Evolutionary conservation across 2,888 invertebrate genomes (phyloP).

Genomic region (Phaedon cochleariae): DNA sequence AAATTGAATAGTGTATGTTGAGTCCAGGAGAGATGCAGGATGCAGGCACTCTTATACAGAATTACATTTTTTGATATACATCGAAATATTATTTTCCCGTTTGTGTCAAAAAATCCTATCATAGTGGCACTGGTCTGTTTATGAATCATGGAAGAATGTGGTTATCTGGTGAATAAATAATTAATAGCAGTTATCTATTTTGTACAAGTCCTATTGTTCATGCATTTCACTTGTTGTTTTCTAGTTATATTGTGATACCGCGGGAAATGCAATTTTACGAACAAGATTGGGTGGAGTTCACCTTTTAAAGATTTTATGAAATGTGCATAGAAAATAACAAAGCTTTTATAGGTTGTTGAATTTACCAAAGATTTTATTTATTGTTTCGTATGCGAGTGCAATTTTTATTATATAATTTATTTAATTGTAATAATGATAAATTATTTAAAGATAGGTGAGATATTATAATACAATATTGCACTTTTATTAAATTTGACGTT

Average conservation of each 20-base stretch:
- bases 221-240: slow-evolving; percentile 28
- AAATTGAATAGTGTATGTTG: too few relatives aligned
- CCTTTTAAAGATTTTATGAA: slow-evolving; percentile 31
- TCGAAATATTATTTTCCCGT: too few relatives aligned
- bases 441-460: neutral
- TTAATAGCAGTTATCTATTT: neutral
- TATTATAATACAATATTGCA: neutral
- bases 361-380: slow-evolving; percentile 54
- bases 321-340: slow-evolving; percentile 41
- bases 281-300: neutral
- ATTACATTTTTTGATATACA: too few relatives aligned
- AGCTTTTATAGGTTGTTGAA: slow-evolving; percentile 50
- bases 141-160: too few relatives aligned
- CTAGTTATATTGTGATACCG: slow-evolving; percentile 43
- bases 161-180: neutral
- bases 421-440: neutral
- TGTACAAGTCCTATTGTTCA: slow-evolving; percentile 1
- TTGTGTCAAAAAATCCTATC: too few relatives aligned
- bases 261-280: slow-evolving; percentile 39
- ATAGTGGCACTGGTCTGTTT: too few relatives aligned
- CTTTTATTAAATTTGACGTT: too few relatives aligned
- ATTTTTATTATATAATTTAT: slow-evolving; percentile 26
- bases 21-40: too few relatives aligned
- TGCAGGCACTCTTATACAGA: too few relatives aligned
- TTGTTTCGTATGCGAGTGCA: slow-evolving; percentile 39